Percentiles rank a stretch among this genome's conserved stretches.
Evolutionary conservation across 2,888 invertebrate species (phyloP).

Genomic region (Tyria jacobaeae): DNA sequence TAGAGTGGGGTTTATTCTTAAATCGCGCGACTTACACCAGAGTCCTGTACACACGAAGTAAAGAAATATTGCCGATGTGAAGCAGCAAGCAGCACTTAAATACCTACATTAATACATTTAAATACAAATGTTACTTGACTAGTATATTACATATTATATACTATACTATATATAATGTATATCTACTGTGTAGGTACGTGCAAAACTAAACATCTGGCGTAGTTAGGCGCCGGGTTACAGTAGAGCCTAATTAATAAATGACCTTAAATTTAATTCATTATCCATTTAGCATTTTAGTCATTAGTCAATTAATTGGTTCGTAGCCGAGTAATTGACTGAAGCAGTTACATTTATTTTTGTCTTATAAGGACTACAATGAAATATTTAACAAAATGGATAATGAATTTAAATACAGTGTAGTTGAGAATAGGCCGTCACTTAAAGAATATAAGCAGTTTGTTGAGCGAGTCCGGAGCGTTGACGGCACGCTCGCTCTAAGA

Average conservation of each 20-base stretch:
- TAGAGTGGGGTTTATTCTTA: not conserved
- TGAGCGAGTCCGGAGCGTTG: conserved; percentile 15
- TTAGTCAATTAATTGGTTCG: not conserved
- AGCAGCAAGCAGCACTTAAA: conserved; percentile 26
- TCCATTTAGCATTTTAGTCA: not conserved
- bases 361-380: not conserved
- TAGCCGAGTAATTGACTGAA: not conserved
- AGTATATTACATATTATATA: conserved; percentile 51
- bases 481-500: not conserved
- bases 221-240: conserved; percentile 12
- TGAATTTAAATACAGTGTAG: not conserved
- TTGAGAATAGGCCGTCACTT: conserved; percentile 19
- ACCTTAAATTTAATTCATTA: conserved; percentile 6
- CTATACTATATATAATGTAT: conserved; percentile 24
- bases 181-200: conserved; percentile 9
- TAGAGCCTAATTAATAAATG: conserved; percentile 10
- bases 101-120: conserved; percentile 1
- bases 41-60: not conserved
- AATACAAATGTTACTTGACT: conserved; percentile 49
- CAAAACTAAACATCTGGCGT: conserved; percentile 16
- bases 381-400: not conserved
- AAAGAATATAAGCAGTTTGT: conserved; percentile 6
- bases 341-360: not conserved
- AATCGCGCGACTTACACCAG: not conserved
- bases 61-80: not conserved